Evolutionary conservation across 2,888 invertebrate genomes (phyloP).

Genomic region (Limenitis camilla): DNA sequence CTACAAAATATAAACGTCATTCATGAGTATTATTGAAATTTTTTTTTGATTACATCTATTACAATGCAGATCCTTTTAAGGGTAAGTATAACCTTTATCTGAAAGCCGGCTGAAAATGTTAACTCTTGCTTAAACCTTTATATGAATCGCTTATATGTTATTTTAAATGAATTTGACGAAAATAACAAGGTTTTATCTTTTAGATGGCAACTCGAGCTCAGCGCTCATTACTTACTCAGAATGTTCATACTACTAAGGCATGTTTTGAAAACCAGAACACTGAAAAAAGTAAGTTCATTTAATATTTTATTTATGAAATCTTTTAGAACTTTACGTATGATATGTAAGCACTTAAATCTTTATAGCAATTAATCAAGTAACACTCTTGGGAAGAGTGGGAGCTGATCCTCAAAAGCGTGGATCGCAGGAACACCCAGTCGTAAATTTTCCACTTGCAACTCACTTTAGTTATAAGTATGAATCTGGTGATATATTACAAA

Average conservation of each 20-base stretch:
- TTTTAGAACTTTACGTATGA: conserved; percentile 17
- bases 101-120: too few relatives aligned
- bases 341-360: too few relatives aligned
- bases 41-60: too few relatives aligned
- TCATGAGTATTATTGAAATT: too few relatives aligned
- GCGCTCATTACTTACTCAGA: conserved; percentile 8
- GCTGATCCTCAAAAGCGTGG: conserved; percentile 92
- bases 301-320: background rate
- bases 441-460: conserved; percentile 92
- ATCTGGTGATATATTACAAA: conserved; percentile 85
- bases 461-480: conserved; percentile 89
- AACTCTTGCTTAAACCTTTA: too few relatives aligned
- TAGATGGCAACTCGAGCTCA: conserved; percentile 6
- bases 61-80: too few relatives aligned
- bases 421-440: conserved; percentile 85
- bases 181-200: background rate
- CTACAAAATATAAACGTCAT: too few relatives aligned
- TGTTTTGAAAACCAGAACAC: conserved; percentile 43
- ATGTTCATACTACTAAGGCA: conserved; percentile 26
- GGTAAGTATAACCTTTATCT: too few relatives aligned
- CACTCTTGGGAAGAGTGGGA: conserved; percentile 89
- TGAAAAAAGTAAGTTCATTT: conserved; percentile 52
- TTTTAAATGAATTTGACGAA: too few relatives aligned
- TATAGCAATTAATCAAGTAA: too few relatives aligned
- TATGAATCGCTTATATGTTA: too few relatives aligned